Evolutionary conservation across 2,888 invertebrate genomes (phyloP), one percentile per base, ranked within the genome.

Genomic region (Xiphydria camelus): DNA sequence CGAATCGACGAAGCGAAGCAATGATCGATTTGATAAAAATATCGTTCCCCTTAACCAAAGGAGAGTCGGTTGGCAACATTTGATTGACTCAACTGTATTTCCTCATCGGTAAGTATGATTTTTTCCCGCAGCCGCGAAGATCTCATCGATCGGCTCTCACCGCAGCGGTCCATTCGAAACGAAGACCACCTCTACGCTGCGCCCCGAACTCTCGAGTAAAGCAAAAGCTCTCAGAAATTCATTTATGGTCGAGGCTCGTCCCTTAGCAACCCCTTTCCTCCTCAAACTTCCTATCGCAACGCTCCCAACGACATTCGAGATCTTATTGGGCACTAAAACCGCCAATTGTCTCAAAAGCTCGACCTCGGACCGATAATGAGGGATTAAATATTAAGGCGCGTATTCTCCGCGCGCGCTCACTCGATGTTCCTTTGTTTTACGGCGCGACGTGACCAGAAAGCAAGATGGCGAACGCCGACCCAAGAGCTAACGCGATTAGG

Each of bases 261-360:
- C 23, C 42, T 29, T 29, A 22, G 25, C 29, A 25, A 19, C 14
- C 3, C 12, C 14, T 29, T 26, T 5, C 14, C 12, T 15, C 29
- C 12, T 15, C 29, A 46, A 18, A 33, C 23, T 21, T 47, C 32
- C 23, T 43, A 34, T 38, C 19, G 40, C 31, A 34, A 51, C 45
- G 36, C 52, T 49, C 41, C 47, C 52, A 45, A 18, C 45, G 49
- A 38, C 53, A 51, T 23, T 48, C 53, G 36, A 47, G 49, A 59
- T 54, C 62, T 63, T 62, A 67, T 65, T 66, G 65, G 63, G 53
- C 55, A 64, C 59, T 64, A 66, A 67, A 71, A 70, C 67, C 67
- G 68, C 66, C 71, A 70, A 72, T 73, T 71, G 71, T 69, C 70
- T 70, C 67, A 69, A 73, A 72, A 71, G 73, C 73, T 64, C 57